phyloP scores from a whole-genome alignment of 2,113 vertebrate species.

The Neodontobutis hainanensis region DNA sequence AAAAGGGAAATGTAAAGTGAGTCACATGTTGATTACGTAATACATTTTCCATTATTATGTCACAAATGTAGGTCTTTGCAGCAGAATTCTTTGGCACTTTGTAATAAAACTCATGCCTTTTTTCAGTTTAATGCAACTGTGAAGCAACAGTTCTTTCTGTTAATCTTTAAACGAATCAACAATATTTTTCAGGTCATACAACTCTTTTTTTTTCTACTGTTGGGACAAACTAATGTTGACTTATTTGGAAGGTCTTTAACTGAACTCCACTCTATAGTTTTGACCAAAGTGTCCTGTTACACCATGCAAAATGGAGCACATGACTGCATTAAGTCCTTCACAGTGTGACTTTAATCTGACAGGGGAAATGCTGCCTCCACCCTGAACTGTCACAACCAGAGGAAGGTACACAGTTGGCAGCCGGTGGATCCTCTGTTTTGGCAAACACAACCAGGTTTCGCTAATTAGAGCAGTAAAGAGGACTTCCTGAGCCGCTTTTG shows the following conservation, averaged over 20 bases:
- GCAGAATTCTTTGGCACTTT: too few relatives aligned
- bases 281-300: slow-evolving; percentile 6
- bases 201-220: background rate
- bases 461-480: slow-evolving; percentile 33
- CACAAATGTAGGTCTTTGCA: too few relatives aligned
- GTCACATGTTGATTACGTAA: too few relatives aligned
- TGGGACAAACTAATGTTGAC: background rate
- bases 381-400: slow-evolving; percentile 6
- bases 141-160: too few relatives aligned
- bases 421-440: background rate
- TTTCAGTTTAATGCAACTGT: too few relatives aligned
- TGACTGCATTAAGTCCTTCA: slow-evolving; percentile 5
- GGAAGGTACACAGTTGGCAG: background rate
- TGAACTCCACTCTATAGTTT: background rate
- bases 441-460: slow-evolving; percentile 8
- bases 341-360: background rate
- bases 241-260: background rate
- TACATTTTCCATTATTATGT: too few relatives aligned
- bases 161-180: too few relatives aligned
- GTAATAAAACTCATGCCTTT: too few relatives aligned
- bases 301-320: slow-evolving; percentile 13
- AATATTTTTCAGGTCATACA: background rate
- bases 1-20: too few relatives aligned
- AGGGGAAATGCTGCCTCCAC: background rate
- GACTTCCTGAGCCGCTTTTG: slow-evolving; percentile 31